Evolutionary conservation across 2,888 invertebrate genomes (phyloP), one percentile per base, ranked within the genome.

Genomic region (Acrobasis repandana): DNA sequence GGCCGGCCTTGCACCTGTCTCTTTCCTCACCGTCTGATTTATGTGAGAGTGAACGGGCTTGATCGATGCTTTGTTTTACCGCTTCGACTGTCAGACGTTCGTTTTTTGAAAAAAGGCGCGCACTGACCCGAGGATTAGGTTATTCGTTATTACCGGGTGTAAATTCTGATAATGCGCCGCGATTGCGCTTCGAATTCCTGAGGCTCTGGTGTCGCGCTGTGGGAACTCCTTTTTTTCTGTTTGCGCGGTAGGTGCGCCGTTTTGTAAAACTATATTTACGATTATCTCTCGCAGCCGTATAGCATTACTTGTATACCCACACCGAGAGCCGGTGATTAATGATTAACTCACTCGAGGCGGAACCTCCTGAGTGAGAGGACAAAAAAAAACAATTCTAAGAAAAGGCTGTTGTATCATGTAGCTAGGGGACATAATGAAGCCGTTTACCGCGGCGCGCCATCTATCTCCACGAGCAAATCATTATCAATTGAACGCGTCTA

Each of bases 1-100:
- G 83, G 77, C 79, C 85, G 86, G 80, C 87, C 84, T 82, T 82
- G 86, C 90, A 88, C 89, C 91, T 90, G 91, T 92, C 92, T 88
- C 89, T 86, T 85, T 92, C 92, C 79, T 80, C 79, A 81, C 82
- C 85, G 82, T 76, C 87, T 90, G 92, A 92, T 91, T 91, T 90
- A 91, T 91, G 91, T 90, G 91, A 83, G 92, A 90, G 92, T 82
- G 92, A 92, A 82, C 88, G 87, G 84, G 86, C 85, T 89, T 92
- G 91, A 92, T 90, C 87, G 90, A 92, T 85, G 91, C 85, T 86
- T 88, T 85, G 90, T 88, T 87, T 88, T 84, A 84, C 84, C 80
- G 78, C 87, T 86, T 86, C 83, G 82, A 83, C 79, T 84, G 84
- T 83, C 79, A 75, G 61, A 62, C 70, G 72, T 76, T 82, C 76